Evolutionary conservation across 2,888 invertebrate genomes (phyloP).

Genomic region (Reticulitermes lucifugus): DNA sequence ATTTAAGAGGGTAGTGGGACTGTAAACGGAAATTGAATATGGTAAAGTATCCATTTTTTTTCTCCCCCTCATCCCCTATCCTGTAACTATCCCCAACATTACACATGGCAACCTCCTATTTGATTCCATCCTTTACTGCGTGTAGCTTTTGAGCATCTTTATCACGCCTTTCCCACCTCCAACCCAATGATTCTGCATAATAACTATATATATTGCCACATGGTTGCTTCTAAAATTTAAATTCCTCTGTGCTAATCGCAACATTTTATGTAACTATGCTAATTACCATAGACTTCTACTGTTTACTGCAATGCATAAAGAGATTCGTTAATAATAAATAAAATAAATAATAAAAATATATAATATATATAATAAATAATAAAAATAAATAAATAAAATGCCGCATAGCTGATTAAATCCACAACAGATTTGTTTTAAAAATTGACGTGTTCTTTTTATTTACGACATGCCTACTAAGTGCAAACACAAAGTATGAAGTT

Average conservation of each 20-base stretch:
- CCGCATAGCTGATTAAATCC: no score
- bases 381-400: neutral
- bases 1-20: constrained; percentile 44
- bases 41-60: constrained; percentile 40
- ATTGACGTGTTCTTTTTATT: no score
- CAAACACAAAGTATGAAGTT: no score
- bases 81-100: constrained; percentile 36
- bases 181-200: neutral
- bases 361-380: no score
- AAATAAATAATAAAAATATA: no score
- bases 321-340: neutral
- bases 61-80: constrained; percentile 4
- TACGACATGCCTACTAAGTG: no score
- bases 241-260: constrained; percentile 19
- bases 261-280: neutral
- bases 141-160: constrained; percentile 15
- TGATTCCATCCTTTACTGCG: constrained; percentile 33
- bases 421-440: no score
- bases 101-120: constrained; percentile 37
- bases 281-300: neutral
- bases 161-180: constrained; percentile 22
- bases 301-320: neutral
- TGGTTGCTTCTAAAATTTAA: neutral
- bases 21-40: constrained; percentile 49
- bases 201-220: constrained; percentile 13